Percentiles rank a stretch among this genome's conserved stretches.
Conservation (phyloP, 2,113 vertebrate genomes). For the Pelvicachromis taeniatus region DNA sequence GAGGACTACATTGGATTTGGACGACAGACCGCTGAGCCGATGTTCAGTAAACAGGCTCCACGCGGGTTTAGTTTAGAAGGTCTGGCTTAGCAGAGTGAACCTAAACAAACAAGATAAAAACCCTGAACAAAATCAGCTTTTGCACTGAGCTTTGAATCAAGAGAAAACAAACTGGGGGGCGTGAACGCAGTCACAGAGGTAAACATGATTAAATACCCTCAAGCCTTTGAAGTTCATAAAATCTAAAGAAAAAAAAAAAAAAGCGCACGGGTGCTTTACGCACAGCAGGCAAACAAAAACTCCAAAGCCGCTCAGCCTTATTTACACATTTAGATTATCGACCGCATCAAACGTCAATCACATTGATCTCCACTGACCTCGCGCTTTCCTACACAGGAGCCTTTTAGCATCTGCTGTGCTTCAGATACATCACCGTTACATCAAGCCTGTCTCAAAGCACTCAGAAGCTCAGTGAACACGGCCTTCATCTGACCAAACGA, state of each 20-base stretch:
- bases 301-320: not conserved
- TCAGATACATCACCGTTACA: not conserved
- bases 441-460: not conserved
- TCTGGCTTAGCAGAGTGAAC: not conserved
- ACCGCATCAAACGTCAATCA: constrained; percentile 14
- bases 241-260: not conserved
- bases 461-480: not conserved
- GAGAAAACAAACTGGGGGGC: not conserved
- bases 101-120: constrained; percentile 52
- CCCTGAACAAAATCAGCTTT: constrained; percentile 27
- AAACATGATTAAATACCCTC: not conserved
- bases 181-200: not conserved
- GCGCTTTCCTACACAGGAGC: not conserved
- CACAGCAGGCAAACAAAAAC: not conserved
- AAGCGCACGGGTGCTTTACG: not conserved
- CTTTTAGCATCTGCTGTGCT: not conserved
- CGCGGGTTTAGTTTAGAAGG: not conserved
- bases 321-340: constrained; percentile 13
- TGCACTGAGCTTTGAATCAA: constrained; percentile 1
- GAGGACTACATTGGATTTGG: not conserved
- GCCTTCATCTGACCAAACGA: not conserved
- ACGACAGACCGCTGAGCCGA: not conserved
- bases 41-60: not conserved
- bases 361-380: constrained; percentile 25
- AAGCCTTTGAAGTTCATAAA: not conserved